Percentiles rank a stretch among this genome's conserved stretches.
Conservation (phyloP, 2,113 vertebrate genomes). For the Neodon shergylaensis region DNA sequence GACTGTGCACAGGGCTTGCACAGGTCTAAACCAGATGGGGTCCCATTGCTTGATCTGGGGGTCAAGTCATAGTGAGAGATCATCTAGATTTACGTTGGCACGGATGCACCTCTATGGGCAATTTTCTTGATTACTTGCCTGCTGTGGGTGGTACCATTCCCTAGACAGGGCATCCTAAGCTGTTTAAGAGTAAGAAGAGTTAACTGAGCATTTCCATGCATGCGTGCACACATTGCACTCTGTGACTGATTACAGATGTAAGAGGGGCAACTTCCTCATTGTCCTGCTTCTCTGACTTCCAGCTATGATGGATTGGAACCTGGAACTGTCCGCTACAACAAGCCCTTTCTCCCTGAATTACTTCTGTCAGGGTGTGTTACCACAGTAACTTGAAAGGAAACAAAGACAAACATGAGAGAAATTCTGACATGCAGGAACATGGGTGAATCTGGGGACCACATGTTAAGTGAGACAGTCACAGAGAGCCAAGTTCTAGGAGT, state of each 20-base stretch:
- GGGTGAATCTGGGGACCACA: not conserved
- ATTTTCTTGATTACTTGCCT: not conserved
- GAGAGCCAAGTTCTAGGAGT: not conserved
- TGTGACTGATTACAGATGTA: too few relatives aligned
- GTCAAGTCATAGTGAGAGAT: not conserved
- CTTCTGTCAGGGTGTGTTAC: not conserved
- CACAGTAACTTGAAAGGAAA: not conserved
- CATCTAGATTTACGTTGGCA: not conserved
- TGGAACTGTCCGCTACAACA: too few relatives aligned
- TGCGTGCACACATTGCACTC: not conserved
- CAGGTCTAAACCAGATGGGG: too few relatives aligned
- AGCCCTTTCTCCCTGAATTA: not conserved
- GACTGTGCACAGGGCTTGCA: too few relatives aligned
- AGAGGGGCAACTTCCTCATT: not conserved
- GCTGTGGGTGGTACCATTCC: not conserved
- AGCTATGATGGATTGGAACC: too few relatives aligned
- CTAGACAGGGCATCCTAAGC: not conserved
- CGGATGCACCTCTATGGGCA: not conserved
- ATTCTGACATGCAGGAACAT: not conserved
- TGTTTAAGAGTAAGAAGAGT: too few relatives aligned
- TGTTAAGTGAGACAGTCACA: not conserved
- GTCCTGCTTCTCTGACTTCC: not conserved
- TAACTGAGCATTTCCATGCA: not conserved
- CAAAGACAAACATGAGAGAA: too few relatives aligned
- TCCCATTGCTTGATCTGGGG: too few relatives aligned